A percentile compares a stretch with the other conserved stretches of the same genome.
These are phyloP conservation scores for Arnoldichthys spilopterus DNA, from an alignment of 2,797 vertebrate species.

Conservation along the genomic window DNA sequence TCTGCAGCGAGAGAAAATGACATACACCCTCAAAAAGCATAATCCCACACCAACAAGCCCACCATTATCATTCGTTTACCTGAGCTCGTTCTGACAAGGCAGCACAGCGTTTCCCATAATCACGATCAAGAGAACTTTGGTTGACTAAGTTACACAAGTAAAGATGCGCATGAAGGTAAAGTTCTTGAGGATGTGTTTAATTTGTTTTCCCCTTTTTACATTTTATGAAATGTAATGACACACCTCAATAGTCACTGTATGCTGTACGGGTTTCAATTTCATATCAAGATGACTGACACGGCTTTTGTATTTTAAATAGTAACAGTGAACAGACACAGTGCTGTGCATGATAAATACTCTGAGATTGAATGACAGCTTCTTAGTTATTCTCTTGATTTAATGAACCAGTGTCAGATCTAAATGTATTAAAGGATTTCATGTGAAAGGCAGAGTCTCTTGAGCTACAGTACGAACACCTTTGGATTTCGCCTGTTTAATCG, in stretches of 20 bases:
- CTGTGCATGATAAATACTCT: slow-evolving; percentile 47
- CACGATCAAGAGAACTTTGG: slow-evolving; percentile 3
- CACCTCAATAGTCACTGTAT: slow-evolving; percentile 46
- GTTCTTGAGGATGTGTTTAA: slow-evolving; percentile 37
- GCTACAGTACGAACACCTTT: slow-evolving; percentile 48
- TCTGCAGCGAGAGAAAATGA: slow-evolving; percentile 21
- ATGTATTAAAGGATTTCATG: slow-evolving; percentile 52
- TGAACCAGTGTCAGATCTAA: slow-evolving; percentile 47
- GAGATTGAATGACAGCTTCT: slow-evolving; percentile 51
- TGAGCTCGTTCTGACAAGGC: not conserved
- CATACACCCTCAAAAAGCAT: not conserved
- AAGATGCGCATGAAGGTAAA: slow-evolving; percentile 23
- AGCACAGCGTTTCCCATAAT: not conserved
- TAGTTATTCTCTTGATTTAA: slow-evolving; percentile 50
- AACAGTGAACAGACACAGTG: slow-evolving; percentile 49
- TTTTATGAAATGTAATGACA: slow-evolving; percentile 46
- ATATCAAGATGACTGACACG: slow-evolving; percentile 47
- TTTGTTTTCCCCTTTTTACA: slow-evolving; percentile 36
- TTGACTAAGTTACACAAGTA: not conserved
- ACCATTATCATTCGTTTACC: not conserved
- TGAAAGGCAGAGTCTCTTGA: slow-evolving; percentile 51
- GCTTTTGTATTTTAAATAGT: slow-evolving; percentile 51
- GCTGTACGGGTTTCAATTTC: slow-evolving; percentile 45
- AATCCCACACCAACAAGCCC: slow-evolving; percentile 14
- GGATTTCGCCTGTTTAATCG: slow-evolving; percentile 30